Base-by-base conservation (phyloP, 2,113 vertebrate genomes). In the Natator depressus region DNA sequence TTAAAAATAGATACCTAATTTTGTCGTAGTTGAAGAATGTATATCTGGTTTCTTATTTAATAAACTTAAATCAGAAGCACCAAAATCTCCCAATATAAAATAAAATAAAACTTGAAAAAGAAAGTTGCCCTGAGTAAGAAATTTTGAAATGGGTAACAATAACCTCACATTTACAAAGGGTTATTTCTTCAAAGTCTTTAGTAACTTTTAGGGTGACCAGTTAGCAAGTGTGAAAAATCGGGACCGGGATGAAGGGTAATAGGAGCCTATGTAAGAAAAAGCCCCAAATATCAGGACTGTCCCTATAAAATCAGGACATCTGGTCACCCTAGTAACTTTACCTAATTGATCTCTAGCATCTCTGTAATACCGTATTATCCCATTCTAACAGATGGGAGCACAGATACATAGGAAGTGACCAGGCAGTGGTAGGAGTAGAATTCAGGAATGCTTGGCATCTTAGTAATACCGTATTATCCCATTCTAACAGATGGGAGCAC, bases 1-100 rank as follows among this genome's bases (percentile, higher is more conserved):
- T 96, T 3, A 81, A 84, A 93, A 95, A 88, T 79, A 88, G 53
- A 89, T 92, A 38, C 2, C 31, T 81, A 10, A 10, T 95, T 96
- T 91, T 91, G 81, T 89, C 95, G 17, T 85, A 95, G 35, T 10
- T 89, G 80, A 88, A 20, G 10, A 24, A 38, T 86, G 6, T 38
- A 8, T 82, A 47, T 79, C 25, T 82, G 80, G 89, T 54, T 86
- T 46, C 53, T 89, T 80, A 8, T 69, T n/a, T 69, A 69, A 27
- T 76, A 25, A n/a, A 42, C 83, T 96, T 88, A 62, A 92, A 86
- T 94, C 54, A 76, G 54, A 69, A 90, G 82, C 90, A 10, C 35
- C 82, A 90, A 94, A 89, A 24, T 80, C 20, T 88, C 1, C 27
- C 87, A 42, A 16, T 10, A 25, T 76, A 88, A 87, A 65, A 92